Conservation (phyloP, 2,888 invertebrate species). For the Odontothrips loti region DNA sequence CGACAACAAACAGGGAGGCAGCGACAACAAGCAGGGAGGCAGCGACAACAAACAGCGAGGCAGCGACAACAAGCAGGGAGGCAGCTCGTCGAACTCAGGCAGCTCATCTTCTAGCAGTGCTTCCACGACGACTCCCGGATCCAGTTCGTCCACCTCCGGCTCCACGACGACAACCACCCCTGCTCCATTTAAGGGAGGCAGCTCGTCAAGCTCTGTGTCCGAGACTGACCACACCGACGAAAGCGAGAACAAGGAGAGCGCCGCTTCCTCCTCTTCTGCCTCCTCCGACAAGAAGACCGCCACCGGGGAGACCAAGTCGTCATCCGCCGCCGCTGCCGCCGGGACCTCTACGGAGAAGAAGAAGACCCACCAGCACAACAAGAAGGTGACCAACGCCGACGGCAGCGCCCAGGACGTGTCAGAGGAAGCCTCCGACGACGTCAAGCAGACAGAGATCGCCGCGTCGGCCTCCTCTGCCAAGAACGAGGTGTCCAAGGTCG, state of each 20-base stretch:
- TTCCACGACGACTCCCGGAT: not conserved
- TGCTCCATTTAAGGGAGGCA: not conserved
- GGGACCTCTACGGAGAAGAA: conserved; percentile 1
- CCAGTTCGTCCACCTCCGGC: not conserved
- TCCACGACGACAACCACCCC: conserved; percentile 1
- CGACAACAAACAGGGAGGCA: not conserved
- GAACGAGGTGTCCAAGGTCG: not conserved
- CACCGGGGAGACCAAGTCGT: not conserved
- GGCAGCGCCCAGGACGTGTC: not conserved
- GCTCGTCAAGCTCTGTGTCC: not conserved
- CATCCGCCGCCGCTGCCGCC: not conserved
- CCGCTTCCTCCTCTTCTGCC: not conserved
- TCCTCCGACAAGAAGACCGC: conserved; percentile 8
- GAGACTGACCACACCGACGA: not conserved
- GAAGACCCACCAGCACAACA: not conserved
- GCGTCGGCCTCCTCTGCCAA: not conserved
- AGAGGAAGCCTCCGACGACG: not conserved
- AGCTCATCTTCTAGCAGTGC: not conserved
- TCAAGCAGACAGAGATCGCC: not conserved
- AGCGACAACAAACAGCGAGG: not conserved
- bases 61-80: not conserved
- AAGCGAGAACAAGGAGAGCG: not conserved
- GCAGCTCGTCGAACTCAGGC: not conserved
- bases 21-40: not conserved
- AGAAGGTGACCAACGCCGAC: not conserved